Evolutionary conservation across 2,797 vertebrate species (phyloP), one percentile per base, ranked within the genome.

Genomic region (Muscicapa striata): DNA sequence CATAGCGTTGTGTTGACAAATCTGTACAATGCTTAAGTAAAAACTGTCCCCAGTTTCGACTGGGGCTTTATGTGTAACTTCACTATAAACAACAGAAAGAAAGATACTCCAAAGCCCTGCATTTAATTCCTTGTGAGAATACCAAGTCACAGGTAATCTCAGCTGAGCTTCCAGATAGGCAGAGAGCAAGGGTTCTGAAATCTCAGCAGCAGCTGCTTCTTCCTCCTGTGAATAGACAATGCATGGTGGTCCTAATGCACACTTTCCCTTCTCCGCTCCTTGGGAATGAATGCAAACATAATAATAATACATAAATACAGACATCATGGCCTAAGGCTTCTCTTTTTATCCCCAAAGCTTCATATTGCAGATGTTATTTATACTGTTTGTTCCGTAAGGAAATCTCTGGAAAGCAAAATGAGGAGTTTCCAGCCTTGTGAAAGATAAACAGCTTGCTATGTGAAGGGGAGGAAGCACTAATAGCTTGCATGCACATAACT

Each of bases 321-420:
- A 17, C 6, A 29, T 13, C 18, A n/a, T 5, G 30, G 51, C 81
- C 88, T 61, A 72, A 69, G 84, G 67, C 36, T 52, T 73, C 57
- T 48, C 54, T 80, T 78, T 70, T 68, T 66, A 75, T 74, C 54
- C 74, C 78, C 51, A 70, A 84, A 79, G 68, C 68, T 89, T 66
- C 46, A 22, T 64, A 70, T 61, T 77, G 64, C 72, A 83, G 72
- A 26, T 91, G 85, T 70, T 87, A 89, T 92, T 95, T 82, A 87
- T 55, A 64, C n/a, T 59, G 54, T 58, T 85, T 89, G 73, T 66
- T 83, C 66, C 6, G 1, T 75, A 49, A 93, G 62, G 84, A 48
- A 77, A 87, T 68, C 23, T 72, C 54, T 83, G 68, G 79, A 64
- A 89, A 91, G 77, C 38, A 26, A 87, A 79, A 74, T 5, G 6